phyloP scores from a whole-genome alignment of 2,113 vertebrate species.

The Gavia stellata region DNA sequence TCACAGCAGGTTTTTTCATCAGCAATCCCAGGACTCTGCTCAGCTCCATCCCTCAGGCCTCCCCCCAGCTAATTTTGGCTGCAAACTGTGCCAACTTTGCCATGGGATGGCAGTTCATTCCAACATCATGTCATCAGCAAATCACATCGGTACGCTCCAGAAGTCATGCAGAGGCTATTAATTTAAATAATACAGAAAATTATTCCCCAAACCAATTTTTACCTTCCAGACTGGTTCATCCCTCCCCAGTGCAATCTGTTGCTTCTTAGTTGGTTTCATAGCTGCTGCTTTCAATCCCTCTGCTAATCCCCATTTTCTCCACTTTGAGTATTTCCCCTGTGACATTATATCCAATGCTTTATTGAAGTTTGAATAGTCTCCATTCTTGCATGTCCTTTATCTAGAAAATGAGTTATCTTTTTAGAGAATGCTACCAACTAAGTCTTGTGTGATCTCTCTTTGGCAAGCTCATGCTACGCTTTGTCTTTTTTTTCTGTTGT shows the following conservation, averaged over 20 bases:
- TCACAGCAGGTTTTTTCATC: neutral
- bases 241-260: neutral
- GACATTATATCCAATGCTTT: neutral
- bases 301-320: neutral
- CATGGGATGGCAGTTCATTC: neutral
- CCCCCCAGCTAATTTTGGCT: neutral
- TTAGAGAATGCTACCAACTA: neutral
- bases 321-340: neutral
- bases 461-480: neutral
- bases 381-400: neutral
- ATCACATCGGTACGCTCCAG: neutral
- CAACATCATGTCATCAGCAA: neutral
- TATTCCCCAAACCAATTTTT: neutral
- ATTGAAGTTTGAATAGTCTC: neutral
- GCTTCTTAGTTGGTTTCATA: neutral
- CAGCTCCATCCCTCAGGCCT: accelerated
- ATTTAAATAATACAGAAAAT: constrained; percentile 38
- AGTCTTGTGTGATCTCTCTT: neutral
- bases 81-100: neutral
- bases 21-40: neutral
- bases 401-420: neutral
- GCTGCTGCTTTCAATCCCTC: neutral
- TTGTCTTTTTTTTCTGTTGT: neutral
- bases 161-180: neutral
- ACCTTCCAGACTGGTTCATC: neutral